These are phyloP conservation scores for Echinarachnius parma DNA, from an alignment of 53 echinoderm and acorn worm genomes.

Conservation along the genomic window DNA sequence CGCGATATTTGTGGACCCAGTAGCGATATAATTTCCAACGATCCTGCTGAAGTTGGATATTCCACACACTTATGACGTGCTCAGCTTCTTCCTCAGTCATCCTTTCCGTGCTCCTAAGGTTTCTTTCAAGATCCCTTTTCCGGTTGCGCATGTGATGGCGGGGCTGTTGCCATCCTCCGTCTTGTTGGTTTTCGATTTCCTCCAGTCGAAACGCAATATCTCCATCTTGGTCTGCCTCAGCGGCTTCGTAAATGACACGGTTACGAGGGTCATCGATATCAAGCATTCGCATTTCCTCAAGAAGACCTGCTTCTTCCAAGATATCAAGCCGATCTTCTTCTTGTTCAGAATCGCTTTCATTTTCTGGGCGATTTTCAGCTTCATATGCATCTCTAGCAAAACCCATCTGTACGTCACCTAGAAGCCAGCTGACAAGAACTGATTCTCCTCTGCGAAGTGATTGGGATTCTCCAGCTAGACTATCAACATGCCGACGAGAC, in stretches of 20 bases:
- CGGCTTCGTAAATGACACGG: neutral
- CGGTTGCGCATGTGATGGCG: conserved; percentile 20
- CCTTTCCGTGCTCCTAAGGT: conserved; percentile 55
- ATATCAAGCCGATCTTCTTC: conserved; percentile 28
- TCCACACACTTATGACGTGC: conserved; percentile 65
- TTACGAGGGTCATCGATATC: conserved; percentile 19
- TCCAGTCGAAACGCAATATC: conserved; percentile 21
- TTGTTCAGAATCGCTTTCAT: conserved; percentile 23
- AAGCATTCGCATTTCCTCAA: conserved; percentile 28
- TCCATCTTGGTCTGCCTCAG: neutral
- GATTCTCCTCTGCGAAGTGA: too few relatives aligned
- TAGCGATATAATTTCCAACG: conserved; percentile 74
- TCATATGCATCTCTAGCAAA: too few relatives aligned
- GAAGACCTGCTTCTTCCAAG: conserved; percentile 40
- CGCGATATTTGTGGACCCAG: conserved; percentile 61
- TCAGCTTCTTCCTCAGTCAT: conserved; percentile 57
- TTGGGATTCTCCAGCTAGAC: too few relatives aligned
- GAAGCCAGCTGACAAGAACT: conserved; percentile 15
- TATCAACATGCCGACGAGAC: conserved; percentile 5
- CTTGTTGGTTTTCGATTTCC: conserved; percentile 12
- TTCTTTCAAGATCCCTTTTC: conserved; percentile 45
- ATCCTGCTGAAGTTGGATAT: conserved; percentile 27
- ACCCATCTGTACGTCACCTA: conserved; percentile 7
- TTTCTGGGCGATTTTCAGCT: neutral
- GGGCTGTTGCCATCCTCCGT: conserved; percentile 47